A percentile compares a stretch with the other conserved stretches of the same genome.
Evolutionary conservation across 1,140 invertebrate genomes (phyloP).

Genomic region (Trichoplusia ni): DNA sequence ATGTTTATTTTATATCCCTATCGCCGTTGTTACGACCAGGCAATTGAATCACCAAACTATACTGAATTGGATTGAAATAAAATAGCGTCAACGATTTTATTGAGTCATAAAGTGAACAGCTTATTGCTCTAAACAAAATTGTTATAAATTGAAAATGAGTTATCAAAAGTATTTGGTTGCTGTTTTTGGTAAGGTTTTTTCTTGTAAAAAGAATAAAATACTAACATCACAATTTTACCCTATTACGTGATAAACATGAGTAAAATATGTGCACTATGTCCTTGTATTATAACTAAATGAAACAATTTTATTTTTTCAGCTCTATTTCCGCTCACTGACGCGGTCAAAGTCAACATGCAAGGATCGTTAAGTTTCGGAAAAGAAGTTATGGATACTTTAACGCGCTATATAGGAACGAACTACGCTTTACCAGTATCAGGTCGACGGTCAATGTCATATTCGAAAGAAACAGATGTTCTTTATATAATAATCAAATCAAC

Average conservation of each 20-base stretch:
- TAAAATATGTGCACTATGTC: no score
- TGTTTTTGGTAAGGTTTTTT: slow-evolving; percentile 17
- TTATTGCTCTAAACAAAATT: slow-evolving; percentile 3
- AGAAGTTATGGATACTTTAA: slow-evolving; percentile 34
- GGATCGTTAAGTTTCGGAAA: slow-evolving; percentile 36
- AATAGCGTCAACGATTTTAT: slow-evolving; percentile 13
- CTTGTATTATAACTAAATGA: background rate
- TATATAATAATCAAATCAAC: slow-evolving; percentile 42
- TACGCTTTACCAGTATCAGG: background rate
- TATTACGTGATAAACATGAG: no score
- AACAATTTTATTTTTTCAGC: background rate
- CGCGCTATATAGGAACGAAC: slow-evolving; percentile 13
- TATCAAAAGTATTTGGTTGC: slow-evolving; percentile 11
- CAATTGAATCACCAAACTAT: slow-evolving; percentile 19
- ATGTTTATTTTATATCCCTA: no score
- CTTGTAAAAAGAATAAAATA: background rate
- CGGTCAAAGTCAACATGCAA: slow-evolving; percentile 39
- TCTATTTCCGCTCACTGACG: slow-evolving; percentile 1
- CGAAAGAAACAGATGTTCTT: slow-evolving; percentile 39
- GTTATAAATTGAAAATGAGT: slow-evolving; percentile 4
- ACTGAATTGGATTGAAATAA: slow-evolving; percentile 15
- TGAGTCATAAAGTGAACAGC: slow-evolving; percentile 10
- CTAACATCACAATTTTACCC: no score
- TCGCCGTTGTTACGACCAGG: slow-evolving; percentile 25
- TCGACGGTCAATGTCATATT: slow-evolving; percentile 25